Conservation (phyloP, 2,797 vertebrate genomes). For the Ctenosaura bakeri region DNA sequence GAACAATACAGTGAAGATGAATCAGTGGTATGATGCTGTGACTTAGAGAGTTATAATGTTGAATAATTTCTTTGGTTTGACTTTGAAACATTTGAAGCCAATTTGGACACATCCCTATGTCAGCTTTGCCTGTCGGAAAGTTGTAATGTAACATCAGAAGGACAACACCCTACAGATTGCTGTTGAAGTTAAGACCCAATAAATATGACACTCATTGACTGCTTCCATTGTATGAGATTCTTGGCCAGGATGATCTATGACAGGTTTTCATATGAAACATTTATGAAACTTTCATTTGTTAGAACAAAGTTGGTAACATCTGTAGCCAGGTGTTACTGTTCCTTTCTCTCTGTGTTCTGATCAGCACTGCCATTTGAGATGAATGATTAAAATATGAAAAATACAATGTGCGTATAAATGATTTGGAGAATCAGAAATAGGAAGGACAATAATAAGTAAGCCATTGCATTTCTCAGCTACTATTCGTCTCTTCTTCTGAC, state of each 20-base stretch:
- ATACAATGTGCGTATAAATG: conserved; percentile 52
- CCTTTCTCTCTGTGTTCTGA: conserved; percentile 47
- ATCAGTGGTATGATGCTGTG: background rate
- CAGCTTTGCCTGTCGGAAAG: background rate
- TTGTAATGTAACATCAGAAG: background rate
- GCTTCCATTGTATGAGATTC: background rate
- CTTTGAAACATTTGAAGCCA: background rate
- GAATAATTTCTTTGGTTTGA: background rate
- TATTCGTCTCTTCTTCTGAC: conserved; percentile 43
- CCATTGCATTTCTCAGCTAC: conserved; percentile 38
- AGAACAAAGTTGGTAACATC: conserved; percentile 26
- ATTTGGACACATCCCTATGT: background rate
- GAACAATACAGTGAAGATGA: background rate
- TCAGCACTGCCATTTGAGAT: conserved; percentile 53
- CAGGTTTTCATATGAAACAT: conserved; percentile 39
- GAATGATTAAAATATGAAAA: conserved; percentile 49
- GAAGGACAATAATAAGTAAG: conserved; percentile 55
- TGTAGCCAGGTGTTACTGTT: conserved; percentile 45
- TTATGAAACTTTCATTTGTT: conserved; percentile 54
- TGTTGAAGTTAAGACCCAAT: background rate
- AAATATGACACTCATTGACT: background rate
- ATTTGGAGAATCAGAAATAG: conserved; percentile 48
- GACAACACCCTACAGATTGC: background rate
- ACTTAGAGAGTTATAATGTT: background rate
- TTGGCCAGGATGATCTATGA: conserved; percentile 24